phyloP scores from a whole-genome alignment of 2,888 invertebrate species.

The Polyommatus icarus region DNA sequence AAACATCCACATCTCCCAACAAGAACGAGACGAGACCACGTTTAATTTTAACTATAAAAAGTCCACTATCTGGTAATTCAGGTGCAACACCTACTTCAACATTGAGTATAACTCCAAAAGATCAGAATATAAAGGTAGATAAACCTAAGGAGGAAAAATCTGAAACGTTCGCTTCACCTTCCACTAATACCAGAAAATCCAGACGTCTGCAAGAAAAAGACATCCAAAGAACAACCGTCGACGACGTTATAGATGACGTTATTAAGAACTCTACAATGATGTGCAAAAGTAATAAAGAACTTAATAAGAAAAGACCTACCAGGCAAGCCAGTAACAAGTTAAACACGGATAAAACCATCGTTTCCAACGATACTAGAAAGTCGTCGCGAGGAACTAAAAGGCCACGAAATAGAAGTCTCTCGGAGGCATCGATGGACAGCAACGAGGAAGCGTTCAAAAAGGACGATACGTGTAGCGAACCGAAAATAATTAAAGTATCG shows the following conservation, averaged over 20 bases:
- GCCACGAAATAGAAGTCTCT: slow-evolving; percentile 82
- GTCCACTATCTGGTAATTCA: slow-evolving; percentile 77
- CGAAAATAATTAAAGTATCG: slow-evolving; percentile 53
- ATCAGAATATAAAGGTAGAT: slow-evolving; percentile 56
- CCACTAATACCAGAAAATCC: slow-evolving; percentile 89
- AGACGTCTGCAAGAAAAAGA: slow-evolving; percentile 89
- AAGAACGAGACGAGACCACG: slow-evolving; percentile 84
- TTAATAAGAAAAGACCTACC: slow-evolving; percentile 76
- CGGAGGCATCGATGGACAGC: slow-evolving; percentile 83
- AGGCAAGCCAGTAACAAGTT: slow-evolving; percentile 74
- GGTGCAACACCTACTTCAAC: slow-evolving; percentile 66
- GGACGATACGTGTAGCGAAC: slow-evolving; percentile 55
- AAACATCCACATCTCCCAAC: slow-evolving; percentile 71
- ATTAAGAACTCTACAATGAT: slow-evolving; percentile 82
- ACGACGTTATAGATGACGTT: slow-evolving; percentile 95
- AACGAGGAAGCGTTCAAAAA: slow-evolving; percentile 74
- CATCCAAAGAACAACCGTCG: slow-evolving; percentile 87
- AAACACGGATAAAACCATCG: slow-evolving; percentile 53
- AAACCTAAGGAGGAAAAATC: slow-evolving; percentile 71
- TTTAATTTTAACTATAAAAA: slow-evolving; percentile 90
- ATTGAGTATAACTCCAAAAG: slow-evolving; percentile 65
- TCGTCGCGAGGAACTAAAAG: slow-evolving; percentile 83
- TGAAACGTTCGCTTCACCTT: slow-evolving; percentile 83
- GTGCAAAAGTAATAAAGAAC: slow-evolving; percentile 54
- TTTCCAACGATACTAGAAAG: slow-evolving; percentile 73